Evolutionary conservation across 2,797 vertebrate genomes (phyloP).

Genomic region (Microctenopoma steveboyesi): DNA sequence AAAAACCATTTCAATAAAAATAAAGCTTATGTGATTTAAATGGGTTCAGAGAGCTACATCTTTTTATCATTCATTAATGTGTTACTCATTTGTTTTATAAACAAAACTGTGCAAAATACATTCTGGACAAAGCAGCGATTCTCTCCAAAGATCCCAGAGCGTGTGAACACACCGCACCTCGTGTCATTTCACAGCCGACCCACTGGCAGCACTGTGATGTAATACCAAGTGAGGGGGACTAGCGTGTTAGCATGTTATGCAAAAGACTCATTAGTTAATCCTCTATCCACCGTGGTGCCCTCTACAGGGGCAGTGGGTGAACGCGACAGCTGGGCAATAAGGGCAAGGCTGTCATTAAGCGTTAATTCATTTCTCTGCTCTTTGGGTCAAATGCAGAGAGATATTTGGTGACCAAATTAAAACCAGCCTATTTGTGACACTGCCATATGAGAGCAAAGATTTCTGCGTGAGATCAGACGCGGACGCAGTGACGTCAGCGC

Average conservation of each 20-base stretch:
- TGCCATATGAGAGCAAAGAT: background rate
- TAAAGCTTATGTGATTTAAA: background rate
- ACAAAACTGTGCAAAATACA: background rate
- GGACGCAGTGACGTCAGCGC: background rate
- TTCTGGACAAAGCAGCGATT: background rate
- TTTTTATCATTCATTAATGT: background rate
- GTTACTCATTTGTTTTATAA: background rate
- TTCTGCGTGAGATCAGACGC: conserved; percentile 3
- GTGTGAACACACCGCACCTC: conserved; percentile 2
- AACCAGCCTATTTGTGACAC: no score
- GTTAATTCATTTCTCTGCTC: no score
- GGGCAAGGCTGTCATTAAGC: background rate
- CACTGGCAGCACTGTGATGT: conserved; percentile 31
- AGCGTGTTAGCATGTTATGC: conserved; percentile 29
- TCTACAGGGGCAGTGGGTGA: conserved; percentile 43
- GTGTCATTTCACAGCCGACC: conserved; percentile 39
- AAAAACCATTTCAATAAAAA: background rate
- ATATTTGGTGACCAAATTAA: no score
- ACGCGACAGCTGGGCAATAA: conserved; percentile 49
- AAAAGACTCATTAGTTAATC: conserved; percentile 56
- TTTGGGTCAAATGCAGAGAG: background rate
- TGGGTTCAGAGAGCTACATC: background rate
- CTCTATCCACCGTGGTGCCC: background rate
- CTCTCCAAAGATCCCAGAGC: background rate
- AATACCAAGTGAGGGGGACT: conserved; percentile 9